Conservation (phyloP, 2,888 invertebrate species). For the Junonia oenone region DNA sequence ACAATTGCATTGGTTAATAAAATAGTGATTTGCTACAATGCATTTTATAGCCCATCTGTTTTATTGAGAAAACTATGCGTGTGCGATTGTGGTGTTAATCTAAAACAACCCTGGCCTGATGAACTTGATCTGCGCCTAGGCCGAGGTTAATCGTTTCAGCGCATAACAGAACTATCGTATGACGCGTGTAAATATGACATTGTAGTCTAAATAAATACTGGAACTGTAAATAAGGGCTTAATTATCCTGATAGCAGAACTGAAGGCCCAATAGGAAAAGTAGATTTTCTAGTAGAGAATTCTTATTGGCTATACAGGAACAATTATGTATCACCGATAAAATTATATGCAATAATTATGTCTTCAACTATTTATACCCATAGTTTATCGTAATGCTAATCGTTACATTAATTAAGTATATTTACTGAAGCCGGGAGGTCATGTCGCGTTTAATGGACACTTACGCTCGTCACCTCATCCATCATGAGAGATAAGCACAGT, state of each 20-base stretch:
- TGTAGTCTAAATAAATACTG: not conserved
- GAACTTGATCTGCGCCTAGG: slow-evolving; percentile 15
- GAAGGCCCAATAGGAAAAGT: not conserved
- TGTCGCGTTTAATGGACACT: slow-evolving; percentile 16
- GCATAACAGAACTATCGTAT: slow-evolving; percentile 17
- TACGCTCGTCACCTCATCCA: slow-evolving; percentile 24
- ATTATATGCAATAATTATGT: not conserved
- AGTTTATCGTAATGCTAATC: slow-evolving; percentile 2
- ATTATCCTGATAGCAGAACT: not conserved
- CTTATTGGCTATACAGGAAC: not conserved
- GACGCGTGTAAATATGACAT: slow-evolving; percentile 7
- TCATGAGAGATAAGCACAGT: slow-evolving; percentile 19
- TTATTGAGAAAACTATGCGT: slow-evolving; percentile 3
- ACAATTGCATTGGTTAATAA: too few relatives aligned
- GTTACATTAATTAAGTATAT: slow-evolving; percentile 20
- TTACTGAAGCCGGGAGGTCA: slow-evolving; percentile 8
- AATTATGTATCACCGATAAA: not conserved
- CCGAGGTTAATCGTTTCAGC: slow-evolving; percentile 17
- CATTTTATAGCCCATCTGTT: slow-evolving; percentile 9
- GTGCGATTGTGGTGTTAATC: slow-evolving; percentile 8
- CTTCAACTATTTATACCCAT: not conserved
- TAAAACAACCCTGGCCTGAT: slow-evolving; percentile 16
- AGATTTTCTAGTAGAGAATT: not conserved
- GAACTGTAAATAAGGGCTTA: not conserved
- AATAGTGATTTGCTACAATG: not conserved